Percentiles rank a stretch among this genome's conserved stretches.
phyloP scores from a whole-genome alignment of 2,113 vertebrate genomes.

The Oreochromis tanganicae region DNA sequence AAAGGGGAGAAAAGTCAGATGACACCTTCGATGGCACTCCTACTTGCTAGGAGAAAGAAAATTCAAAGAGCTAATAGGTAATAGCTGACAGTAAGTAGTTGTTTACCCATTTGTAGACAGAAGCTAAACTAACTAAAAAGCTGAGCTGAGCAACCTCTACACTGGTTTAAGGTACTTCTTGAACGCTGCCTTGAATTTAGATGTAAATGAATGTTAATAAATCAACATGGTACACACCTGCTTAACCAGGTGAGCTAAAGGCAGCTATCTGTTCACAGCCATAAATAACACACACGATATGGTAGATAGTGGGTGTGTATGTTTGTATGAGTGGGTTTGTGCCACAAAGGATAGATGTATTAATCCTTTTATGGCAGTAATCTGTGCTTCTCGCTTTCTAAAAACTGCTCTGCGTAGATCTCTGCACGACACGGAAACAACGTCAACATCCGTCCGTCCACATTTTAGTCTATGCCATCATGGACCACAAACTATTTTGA shows the following conservation, averaged over 20 bases:
- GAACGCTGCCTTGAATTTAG: not conserved
- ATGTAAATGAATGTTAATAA: not conserved
- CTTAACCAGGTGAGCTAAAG: not conserved
- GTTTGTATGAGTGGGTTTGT: not conserved
- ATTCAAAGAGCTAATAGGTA: not conserved
- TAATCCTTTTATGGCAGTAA: not conserved
- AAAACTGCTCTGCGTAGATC: not conserved
- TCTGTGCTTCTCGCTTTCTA: not conserved
- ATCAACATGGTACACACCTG: not conserved
- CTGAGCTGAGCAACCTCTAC: not conserved
- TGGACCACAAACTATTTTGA: not conserved
- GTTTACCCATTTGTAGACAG: not conserved
- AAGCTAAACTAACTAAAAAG: not conserved
- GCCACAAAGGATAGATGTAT: not conserved
- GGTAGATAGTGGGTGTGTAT: not conserved
- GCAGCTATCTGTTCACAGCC: not conserved
- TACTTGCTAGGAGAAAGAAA: not conserved
- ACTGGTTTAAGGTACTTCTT: not conserved
- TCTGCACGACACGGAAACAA: not conserved
- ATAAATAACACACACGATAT: not conserved
- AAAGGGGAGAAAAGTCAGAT: not conserved
- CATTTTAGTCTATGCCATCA: not conserved
- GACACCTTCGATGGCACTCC: not conserved
- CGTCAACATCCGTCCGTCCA: accelerated
- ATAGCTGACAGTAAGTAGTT: not conserved